Evolutionary conservation across 2,797 vertebrate genomes (phyloP), one percentile per base, ranked within the genome.

Genomic region (Octomys mimax): DNA sequence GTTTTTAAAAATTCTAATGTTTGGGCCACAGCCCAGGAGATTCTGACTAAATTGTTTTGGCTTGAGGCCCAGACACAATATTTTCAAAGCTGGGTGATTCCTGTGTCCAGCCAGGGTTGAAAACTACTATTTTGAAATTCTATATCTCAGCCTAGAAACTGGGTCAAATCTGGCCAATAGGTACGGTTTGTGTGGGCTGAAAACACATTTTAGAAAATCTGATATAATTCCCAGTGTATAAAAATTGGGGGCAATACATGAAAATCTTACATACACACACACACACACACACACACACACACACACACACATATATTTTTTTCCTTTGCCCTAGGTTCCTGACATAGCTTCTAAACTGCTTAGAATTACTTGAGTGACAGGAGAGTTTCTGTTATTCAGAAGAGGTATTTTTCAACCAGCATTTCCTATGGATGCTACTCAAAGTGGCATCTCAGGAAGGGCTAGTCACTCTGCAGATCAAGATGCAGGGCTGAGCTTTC

Each of bases 71-170:
- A 90, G 49, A 33, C 9, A 92, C 13, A 39, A 75, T 66, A 0
- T 70, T 92, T 90, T 92, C 42, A 89, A 92, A 90, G 52, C 28
- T 73, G 62, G 36, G 81, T 85, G 71, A 90, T 84, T 36, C 16
- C 70, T 52, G 42, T 8, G 2, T 61, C 36, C 1, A 81, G 49
- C 14, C 16, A 54, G 4, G 26, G 9, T 28, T 89, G 39, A 84
- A 95, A 75, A 64, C 26, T 61, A 62, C 39, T 79, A 0, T 36
- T 68, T 57, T n/a, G 3, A 26, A 87, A 52, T 33, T 87, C 36
- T 39, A 13, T 57, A 24, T 28, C 24, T 26, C 33, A 70, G 59
- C 52, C 2, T 66, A 13, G 36, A 84, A 70, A 54, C 8, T 10
- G 24, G 19, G n/a, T 22, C 59, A 91, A 79, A 75, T 86, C 36